These are phyloP conservation scores for Crocidura indochinensis DNA, from an alignment of 2,797 vertebrate species.

Conservation along the genomic window DNA sequence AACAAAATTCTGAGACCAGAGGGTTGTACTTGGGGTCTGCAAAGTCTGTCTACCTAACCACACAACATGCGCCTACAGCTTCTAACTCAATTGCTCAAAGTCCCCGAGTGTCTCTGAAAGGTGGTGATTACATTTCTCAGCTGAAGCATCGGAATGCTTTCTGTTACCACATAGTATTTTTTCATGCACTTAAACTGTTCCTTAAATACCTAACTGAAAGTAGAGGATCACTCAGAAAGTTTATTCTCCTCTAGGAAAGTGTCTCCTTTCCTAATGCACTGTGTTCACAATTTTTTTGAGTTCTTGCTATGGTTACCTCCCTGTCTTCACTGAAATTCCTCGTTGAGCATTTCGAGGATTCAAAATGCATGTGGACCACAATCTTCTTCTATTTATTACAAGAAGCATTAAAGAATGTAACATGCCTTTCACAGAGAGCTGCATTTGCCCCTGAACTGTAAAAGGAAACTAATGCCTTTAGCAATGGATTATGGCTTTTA, in stretches of 20 bases:
- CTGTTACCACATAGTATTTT: slow-evolving; percentile 69
- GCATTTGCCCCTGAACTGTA: slow-evolving; percentile 76
- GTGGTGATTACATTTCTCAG: slow-evolving; percentile 75
- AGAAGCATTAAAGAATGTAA: slow-evolving; percentile 73
- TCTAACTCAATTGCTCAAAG: slow-evolving; percentile 64
- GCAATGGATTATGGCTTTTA: slow-evolving; percentile 86
- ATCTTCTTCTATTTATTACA: slow-evolving; percentile 74
- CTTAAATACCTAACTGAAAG: slow-evolving; percentile 77
- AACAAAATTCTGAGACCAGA: slow-evolving; percentile 66
- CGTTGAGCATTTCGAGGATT: slow-evolving; percentile 65
- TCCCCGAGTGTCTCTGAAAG: slow-evolving; percentile 66
- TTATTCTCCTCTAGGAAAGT: slow-evolving; percentile 67
- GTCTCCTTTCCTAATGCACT: slow-evolving; percentile 71
- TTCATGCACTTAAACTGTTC: slow-evolving; percentile 74
- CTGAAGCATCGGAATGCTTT: slow-evolving; percentile 65
- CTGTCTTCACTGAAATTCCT: neutral
- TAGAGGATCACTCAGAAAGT: slow-evolving; percentile 71
- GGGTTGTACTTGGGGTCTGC: slow-evolving; percentile 43
- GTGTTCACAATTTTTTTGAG: slow-evolving; percentile 38
- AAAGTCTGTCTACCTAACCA: slow-evolving; percentile 38
- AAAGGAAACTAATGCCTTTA: slow-evolving; percentile 82
- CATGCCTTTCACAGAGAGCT: slow-evolving; percentile 56
- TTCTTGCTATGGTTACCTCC: slow-evolving; percentile 53
- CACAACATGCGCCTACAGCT: slow-evolving; percentile 22
- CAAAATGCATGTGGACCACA: slow-evolving; percentile 21